Evolutionary conservation across 2,113 vertebrate genomes (phyloP), one percentile per base, ranked within the genome.

Genomic region (Lathamus discolor): DNA sequence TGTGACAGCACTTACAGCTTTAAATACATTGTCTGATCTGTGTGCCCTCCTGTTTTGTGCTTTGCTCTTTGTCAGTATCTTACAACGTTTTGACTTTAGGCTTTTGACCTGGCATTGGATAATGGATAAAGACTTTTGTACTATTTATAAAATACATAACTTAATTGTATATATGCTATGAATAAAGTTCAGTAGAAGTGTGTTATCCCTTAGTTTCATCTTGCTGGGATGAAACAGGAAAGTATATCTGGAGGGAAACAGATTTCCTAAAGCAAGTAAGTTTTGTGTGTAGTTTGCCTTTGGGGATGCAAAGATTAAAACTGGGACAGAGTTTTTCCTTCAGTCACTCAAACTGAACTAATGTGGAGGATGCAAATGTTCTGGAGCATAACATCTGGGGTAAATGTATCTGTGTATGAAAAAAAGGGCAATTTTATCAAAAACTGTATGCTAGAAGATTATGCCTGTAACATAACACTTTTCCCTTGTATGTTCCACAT

Each of bases 1-100:
- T 99, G 99, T 62, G 99, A 99, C 27, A 98, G 96, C 93, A 99
- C 98, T 75, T 99, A 98, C 95, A 99, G 98, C 98, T 99, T 99
- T 96, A 99, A 99, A 95, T 99, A 99, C 74, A 98, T 99, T 11
- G 94, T 99, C 80, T 99, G 97, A 99, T 77, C 74, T 6, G 7
- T 4, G 23, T 83, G 90, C 29, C 54, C n/a, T 68, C 33, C 51
- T 86, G 55, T 41, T 77, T 31, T 41, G 80, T 27, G 11, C 63
- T 91, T 63, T 80, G 94, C 66, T 73, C 76, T 90, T 80, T 52
- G 57, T 90, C 23, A 68, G 57, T 74, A 78, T 94, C 39, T 88
- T 74, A 91, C 37, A 27, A 24, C 87, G 86, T 84, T 95, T 85
- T 96, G 97, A 95, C 94, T 96, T 86, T 86, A 94, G 97, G 97